Percentiles rank a stretch among this genome's conserved stretches.
Conservation (phyloP, 2,797 vertebrate genomes). For the Chlorospingus flavigularis region DNA sequence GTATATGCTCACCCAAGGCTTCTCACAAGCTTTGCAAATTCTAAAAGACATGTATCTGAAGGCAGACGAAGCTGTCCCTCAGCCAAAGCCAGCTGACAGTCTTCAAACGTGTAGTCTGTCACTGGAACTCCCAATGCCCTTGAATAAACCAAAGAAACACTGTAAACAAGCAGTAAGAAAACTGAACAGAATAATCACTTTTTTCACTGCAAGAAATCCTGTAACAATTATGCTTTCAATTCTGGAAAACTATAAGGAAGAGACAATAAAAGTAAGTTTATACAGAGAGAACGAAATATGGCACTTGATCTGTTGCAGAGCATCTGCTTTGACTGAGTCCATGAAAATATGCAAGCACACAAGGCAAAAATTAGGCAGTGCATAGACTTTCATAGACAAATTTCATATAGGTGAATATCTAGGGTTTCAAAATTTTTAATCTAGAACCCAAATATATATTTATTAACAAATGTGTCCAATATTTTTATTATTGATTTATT, state of each 20-base stretch:
- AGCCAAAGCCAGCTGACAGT: constrained; percentile 96
- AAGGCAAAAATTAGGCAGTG: neutral
- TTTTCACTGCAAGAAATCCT: neutral
- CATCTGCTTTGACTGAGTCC: neutral
- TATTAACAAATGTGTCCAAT: neutral
- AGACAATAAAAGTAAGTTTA: neutral
- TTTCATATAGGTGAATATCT: neutral
- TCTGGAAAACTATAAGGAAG: neutral
- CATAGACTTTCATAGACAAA: neutral
- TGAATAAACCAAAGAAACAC: neutral
- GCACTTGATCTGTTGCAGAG: neutral
- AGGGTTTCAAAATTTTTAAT: neutral
- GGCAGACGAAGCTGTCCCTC: constrained; percentile 93
- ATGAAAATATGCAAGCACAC: neutral
- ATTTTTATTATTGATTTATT: neutral
- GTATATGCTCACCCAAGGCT: constrained; percentile 87
- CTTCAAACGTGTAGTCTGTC: constrained; percentile 97
- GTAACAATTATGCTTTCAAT: neutral
- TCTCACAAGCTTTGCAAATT: constrained; percentile 93
- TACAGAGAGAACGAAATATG: neutral
- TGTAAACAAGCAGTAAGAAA: neutral
- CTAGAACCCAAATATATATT: neutral
- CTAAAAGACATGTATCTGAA: constrained; percentile 91
- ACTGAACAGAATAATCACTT: neutral
- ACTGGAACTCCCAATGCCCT: constrained; percentile 90